Percentiles rank a stretch among this genome's conserved stretches.
These are phyloP conservation scores for Spilosoma lubricipeda DNA, from an alignment of 2,888 invertebrate genomes.

Conservation along the genomic window DNA sequence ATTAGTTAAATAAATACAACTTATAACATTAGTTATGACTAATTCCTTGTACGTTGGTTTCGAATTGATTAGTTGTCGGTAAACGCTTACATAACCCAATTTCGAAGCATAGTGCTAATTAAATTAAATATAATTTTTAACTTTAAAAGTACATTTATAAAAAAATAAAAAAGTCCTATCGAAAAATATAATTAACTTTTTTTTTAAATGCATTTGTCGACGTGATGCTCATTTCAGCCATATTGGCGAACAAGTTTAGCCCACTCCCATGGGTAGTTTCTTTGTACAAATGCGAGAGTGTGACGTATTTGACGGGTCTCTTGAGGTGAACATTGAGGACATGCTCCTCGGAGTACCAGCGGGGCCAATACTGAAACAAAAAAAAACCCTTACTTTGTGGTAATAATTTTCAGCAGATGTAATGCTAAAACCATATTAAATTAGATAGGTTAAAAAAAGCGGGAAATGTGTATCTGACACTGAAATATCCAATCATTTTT, in stretches of 20 bases:
- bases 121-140: not conserved
- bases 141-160: not conserved
- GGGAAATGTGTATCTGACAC: too few species aligned
- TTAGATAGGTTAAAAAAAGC: not conserved
- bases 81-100: constrained; percentile 27
- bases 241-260: constrained; percentile 90
- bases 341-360: constrained; percentile 90
- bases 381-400: not conserved
- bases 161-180: not conserved
- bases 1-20: constrained; percentile 28
- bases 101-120: constrained; percentile 10
- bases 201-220: not conserved
- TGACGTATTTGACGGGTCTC: constrained; percentile 90
- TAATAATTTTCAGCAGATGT: not conserved
- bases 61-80: constrained; percentile 27
- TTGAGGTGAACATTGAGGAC: constrained; percentile 89
- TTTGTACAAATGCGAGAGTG: constrained; percentile 90
- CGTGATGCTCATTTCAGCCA: constrained; percentile 72
- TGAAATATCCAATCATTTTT: too few species aligned
- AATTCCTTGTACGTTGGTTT: constrained; percentile 24
- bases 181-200: not conserved
- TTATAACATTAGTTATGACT: constrained; percentile 26
- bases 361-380: constrained; percentile 89
- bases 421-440: not conserved
- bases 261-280: constrained; percentile 92